Percentiles rank a stretch among this genome's conserved stretches.
Evolutionary conservation across 53 echinoderm and acorn worm species (phyloP).

Genomic region (Holothuria leucospilota): DNA sequence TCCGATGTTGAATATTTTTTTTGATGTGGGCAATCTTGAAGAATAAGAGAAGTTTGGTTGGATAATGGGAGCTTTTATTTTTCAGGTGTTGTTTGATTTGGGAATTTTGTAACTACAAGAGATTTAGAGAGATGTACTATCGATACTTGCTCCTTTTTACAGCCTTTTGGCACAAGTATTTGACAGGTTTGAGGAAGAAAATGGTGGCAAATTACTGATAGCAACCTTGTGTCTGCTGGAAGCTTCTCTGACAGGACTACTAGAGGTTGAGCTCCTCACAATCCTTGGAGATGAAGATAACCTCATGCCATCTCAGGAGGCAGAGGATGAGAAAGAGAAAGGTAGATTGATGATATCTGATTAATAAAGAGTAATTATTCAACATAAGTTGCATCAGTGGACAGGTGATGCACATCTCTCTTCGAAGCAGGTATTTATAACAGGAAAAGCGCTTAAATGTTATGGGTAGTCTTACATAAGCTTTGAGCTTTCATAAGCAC

Average conservation of each 20-base stretch:
- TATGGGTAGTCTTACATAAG: too few species aligned
- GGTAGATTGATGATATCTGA: not conserved
- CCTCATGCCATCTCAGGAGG: constrained; percentile 66
- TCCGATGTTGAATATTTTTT: too few species aligned
- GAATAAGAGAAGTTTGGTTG: too few species aligned
- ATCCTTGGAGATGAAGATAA: constrained; percentile 85
- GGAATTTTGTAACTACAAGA: too few species aligned
- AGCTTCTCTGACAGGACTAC: constrained; percentile 77
- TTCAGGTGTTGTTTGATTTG: too few species aligned
- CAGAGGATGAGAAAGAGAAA: constrained; percentile 47
- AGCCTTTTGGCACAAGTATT: constrained; percentile 87
- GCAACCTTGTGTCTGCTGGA: constrained; percentile 89
- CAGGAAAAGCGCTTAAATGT: not conserved
- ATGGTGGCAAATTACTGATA: constrained; percentile 78
- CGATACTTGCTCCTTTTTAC: not conserved
- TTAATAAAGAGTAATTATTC: constrained; percentile 28
- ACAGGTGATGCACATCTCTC: not conserved
- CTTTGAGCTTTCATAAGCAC: too few species aligned
- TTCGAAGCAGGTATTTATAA: too few species aligned
- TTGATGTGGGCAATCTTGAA: too few species aligned
- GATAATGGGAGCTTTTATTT: too few species aligned
- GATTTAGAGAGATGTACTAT: too few species aligned
- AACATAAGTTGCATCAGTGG: not conserved
- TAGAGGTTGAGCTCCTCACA: constrained; percentile 82
- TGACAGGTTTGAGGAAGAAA: constrained; percentile 92